Evolutionary conservation across 2,797 vertebrate genomes (phyloP).

Genomic region (Euthynnus affinis): DNA sequence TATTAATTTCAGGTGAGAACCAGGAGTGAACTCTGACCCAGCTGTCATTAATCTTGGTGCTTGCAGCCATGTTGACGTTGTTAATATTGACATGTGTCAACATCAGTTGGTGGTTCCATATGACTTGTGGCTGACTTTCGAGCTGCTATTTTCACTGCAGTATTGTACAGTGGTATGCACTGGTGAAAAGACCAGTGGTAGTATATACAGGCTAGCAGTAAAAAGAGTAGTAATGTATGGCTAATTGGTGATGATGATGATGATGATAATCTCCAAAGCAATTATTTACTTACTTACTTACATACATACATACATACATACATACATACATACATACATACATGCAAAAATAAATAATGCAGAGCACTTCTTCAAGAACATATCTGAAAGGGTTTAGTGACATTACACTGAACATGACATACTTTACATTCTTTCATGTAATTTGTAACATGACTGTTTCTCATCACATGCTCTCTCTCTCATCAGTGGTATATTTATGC

Average conservation of each 20-base stretch:
- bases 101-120: not conserved
- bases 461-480: not conserved
- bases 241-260: not conserved
- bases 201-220: not conserved
- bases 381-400: not conserved
- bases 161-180: not conserved
- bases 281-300: too few species aligned
- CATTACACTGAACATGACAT: not conserved
- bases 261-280: not conserved
- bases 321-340: too few species aligned
- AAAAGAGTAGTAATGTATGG: not conserved
- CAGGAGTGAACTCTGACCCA: not conserved
- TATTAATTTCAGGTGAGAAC: not conserved
- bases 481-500: not conserved
- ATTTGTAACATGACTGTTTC: not conserved
- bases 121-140: not conserved
- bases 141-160: too few species aligned
- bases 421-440: not conserved
- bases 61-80: not conserved
- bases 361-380: slow-evolving; percentile 8
- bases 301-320: too few species aligned
- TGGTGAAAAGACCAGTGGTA: too few species aligned
- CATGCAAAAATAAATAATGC: too few species aligned
- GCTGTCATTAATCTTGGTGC: not conserved
- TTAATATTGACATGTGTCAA: not conserved